A percentile compares a stretch with the other conserved stretches of the same genome.
Evolutionary conservation across 2,888 invertebrate genomes (phyloP).

Genomic region (Diarsia dahlii): DNA sequence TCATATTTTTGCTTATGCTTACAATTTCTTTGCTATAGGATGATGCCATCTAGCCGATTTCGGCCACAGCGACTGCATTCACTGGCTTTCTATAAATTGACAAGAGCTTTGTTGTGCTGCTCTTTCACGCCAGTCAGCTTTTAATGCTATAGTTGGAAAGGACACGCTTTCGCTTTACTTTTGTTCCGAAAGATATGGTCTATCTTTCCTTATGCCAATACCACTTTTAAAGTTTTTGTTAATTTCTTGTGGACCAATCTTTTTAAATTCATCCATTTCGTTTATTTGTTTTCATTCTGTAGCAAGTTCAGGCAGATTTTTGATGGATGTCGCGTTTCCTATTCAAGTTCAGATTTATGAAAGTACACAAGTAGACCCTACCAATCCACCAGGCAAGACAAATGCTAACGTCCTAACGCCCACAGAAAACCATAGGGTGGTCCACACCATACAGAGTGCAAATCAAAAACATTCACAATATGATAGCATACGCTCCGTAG

Average conservation of each 20-base stretch:
- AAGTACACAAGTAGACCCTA: neutral
- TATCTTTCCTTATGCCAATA: neutral
- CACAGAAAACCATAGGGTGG: slow-evolving; percentile 52
- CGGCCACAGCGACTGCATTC: too few relatives aligned
- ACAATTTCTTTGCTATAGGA: neutral
- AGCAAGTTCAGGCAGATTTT: neutral
- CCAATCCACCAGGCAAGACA: neutral
- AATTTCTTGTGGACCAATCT: neutral
- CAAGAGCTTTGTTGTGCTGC: too few relatives aligned
- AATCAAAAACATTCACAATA: slow-evolving; percentile 63
- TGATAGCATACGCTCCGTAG: slow-evolving; percentile 48
- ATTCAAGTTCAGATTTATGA: neutral
- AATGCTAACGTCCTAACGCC: slow-evolving; percentile 17
- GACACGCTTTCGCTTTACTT: neutral
- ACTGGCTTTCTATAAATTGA: too few relatives aligned
- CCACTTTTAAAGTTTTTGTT: neutral
- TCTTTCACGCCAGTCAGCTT: too few relatives aligned
- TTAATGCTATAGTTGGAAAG: rapidly evolving
- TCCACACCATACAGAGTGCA: slow-evolving; percentile 54
- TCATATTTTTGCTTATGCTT: neutral
- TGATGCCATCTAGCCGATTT: too few relatives aligned
- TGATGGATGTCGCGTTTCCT: neutral
- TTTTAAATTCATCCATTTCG: neutral
- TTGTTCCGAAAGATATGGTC: neutral
- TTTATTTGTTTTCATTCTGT: neutral